Evolutionary conservation across 2,797 vertebrate genomes (phyloP).

Genomic region (Xiphophorus birchmanni): DNA sequence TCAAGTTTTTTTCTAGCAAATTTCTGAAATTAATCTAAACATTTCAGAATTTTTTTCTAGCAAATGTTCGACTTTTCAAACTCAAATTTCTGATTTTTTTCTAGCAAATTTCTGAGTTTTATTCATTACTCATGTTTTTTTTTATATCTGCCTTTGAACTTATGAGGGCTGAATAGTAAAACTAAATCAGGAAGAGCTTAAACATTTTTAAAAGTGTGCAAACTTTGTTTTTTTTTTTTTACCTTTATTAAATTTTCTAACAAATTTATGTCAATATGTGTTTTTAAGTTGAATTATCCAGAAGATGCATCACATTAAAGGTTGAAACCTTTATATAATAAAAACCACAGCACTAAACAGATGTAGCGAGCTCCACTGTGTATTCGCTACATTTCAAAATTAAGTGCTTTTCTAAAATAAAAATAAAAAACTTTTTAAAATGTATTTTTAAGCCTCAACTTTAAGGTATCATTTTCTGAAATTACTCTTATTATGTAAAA

Average conservation of each 20-base stretch:
- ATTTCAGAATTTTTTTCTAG: too few species aligned
- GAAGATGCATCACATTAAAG: neutral
- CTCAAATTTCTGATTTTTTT: too few species aligned
- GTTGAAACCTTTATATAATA: neutral
- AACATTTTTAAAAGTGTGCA: neutral
- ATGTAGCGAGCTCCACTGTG: neutral
- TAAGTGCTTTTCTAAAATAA: neutral
- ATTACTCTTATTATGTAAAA: neutral
- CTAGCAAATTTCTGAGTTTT: too few species aligned
- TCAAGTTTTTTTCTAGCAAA: too few species aligned
- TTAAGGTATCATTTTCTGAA: neutral
- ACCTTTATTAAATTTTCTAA: neutral
- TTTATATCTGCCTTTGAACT: neutral
- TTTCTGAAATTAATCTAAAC: too few species aligned
- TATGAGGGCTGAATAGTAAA: neutral
- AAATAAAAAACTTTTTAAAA: too few species aligned
- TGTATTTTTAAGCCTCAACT: neutral
- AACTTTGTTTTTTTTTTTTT: neutral
- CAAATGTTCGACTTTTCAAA: too few species aligned
- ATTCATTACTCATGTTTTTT: too few species aligned
- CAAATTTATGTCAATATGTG: neutral
- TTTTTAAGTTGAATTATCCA: neutral
- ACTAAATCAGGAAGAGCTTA: neutral
- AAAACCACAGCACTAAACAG: neutral
- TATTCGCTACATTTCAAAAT: neutral